A percentile compares a stretch with the other conserved stretches of the same genome.
phyloP scores from a whole-genome alignment of 2,888 invertebrate species.

The Coelopa pilipes region DNA sequence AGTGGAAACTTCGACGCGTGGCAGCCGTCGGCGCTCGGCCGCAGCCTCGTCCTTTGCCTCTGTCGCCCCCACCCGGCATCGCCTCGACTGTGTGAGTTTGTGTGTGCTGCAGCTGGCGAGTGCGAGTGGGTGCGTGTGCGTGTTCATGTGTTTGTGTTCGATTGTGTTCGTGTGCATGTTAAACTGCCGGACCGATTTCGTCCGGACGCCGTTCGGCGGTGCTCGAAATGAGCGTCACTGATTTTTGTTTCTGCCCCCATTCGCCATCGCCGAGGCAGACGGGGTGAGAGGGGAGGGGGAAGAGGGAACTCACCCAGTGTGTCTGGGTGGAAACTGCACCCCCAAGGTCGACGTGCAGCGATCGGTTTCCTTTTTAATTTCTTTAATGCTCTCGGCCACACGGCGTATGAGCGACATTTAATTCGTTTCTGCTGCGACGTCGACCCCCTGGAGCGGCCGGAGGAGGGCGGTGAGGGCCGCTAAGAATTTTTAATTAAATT shows the following conservation, averaged over 20 bases:
- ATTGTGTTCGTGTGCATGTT: no score
- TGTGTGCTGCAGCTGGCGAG: not conserved
- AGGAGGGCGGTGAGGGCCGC: not conserved
- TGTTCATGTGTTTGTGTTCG: no score
- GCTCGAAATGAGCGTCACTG: not conserved
- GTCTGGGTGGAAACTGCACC: no score
- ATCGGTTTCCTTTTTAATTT: constrained; percentile 18
- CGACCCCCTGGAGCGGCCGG: not conserved
- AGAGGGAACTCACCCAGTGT: no score
- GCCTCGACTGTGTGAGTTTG: constrained; percentile 19
- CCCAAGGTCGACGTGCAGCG: not conserved
- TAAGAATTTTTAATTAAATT: no score
- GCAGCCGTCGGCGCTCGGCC: no score
- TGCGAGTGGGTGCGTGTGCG: not conserved
- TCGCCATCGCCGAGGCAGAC: not conserved
- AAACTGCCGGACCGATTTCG: constrained; percentile 5
- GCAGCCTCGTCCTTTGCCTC: not conserved
- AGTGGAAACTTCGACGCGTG: no score
- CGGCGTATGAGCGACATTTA: constrained; percentile 20
- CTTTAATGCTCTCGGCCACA: constrained; percentile 9
- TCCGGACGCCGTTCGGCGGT: not conserved
- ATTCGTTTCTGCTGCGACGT: not conserved
- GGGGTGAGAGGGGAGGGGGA: not conserved
- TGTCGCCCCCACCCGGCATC: no score
- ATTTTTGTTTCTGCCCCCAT: not conserved